Evolutionary conservation across 2,113 vertebrate genomes (phyloP), one percentile per base, ranked within the genome.

Genomic region (Dicaeum eximium): DNA sequence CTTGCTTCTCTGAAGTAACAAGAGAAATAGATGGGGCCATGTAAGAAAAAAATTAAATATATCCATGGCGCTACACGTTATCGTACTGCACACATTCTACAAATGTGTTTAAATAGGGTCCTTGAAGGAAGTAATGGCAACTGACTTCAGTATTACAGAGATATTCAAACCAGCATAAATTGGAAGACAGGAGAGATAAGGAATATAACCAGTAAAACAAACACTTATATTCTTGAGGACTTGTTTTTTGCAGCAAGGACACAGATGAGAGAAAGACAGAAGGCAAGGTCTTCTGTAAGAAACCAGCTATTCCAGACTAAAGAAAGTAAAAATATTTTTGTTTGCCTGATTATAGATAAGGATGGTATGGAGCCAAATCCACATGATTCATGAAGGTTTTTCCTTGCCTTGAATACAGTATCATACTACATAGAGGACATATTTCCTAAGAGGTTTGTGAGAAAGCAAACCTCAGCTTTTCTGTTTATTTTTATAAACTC

Each of bases 41-140:
- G 4, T 25, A 86, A 86, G 51, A 94, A 94, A n/a, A 80, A 96
- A 96, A 94, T 31, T 2, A 90, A 65, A 67, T 50, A 50, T 44
- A 86, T 28, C 54, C 60, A 18, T 1, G 10, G 35, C 0, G 0
- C 25, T 38, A 13, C 3, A 5, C 2, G 0, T 61, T 77, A 80
- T 75, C 78, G 40, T 35, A 42, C 25, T 3, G 24, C 53, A 64
- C 48, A 48, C 24, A 22, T 37, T 86, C 54, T 33, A 62, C 18
- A 37, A 44, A 71, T 15, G 23, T 28, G 53, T 65, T 86, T 82
- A 92, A 95, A 94, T 14, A 70, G 0, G 13, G 44, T 64, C 37
- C 56, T 74, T 74, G 47, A 88, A 93, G 31, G 48, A 67, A 80
- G 28, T 27, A 78, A 93, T 21, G 15, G 53, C 45, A 69, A 75